Evolutionary conservation across 1,140 invertebrate genomes (phyloP).

Genomic region (Drosophila ogumai): DNA sequence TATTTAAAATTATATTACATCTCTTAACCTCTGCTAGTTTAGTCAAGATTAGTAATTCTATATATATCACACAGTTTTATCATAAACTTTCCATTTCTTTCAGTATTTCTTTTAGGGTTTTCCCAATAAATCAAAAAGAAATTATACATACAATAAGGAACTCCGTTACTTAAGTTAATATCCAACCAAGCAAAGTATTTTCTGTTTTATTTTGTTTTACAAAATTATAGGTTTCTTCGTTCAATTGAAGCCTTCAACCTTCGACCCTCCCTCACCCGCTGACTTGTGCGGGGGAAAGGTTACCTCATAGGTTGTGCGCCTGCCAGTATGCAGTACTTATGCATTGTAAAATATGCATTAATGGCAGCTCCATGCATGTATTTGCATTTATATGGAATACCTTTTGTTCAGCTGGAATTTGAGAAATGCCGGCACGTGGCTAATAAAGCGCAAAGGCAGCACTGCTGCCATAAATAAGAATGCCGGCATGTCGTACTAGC

Average conservation of each 20-base stretch:
- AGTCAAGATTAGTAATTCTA: no score
- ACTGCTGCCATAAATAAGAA: conserved; percentile 53
- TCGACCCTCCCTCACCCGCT: neutral
- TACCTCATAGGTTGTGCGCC: neutral
- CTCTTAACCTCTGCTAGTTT: no score
- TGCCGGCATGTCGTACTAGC: conserved; percentile 32
- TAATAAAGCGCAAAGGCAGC: conserved; percentile 55
- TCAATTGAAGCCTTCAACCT: neutral
- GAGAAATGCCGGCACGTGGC: conserved; percentile 63
- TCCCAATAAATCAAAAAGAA: neutral
- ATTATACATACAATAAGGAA: neutral
- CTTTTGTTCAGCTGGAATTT: conserved; percentile 35
- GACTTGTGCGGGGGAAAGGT: neutral
- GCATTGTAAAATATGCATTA: conserved; percentile 69
- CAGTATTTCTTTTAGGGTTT: no score
- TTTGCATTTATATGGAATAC: conserved; percentile 77
- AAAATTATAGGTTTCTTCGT: conserved; percentile 1
- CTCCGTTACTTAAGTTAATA: neutral
- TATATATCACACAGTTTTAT: no score
- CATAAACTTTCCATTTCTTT: no score
- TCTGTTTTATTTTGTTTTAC: neutral
- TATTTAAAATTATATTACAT: no score
- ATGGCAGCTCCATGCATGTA: conserved; percentile 46
- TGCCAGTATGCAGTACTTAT: conserved; percentile 26
- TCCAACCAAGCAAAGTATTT: neutral